These are phyloP conservation scores for Platycheirus albimanus DNA, from an alignment of 2,888 invertebrate genomes.

Conservation along the genomic window DNA sequence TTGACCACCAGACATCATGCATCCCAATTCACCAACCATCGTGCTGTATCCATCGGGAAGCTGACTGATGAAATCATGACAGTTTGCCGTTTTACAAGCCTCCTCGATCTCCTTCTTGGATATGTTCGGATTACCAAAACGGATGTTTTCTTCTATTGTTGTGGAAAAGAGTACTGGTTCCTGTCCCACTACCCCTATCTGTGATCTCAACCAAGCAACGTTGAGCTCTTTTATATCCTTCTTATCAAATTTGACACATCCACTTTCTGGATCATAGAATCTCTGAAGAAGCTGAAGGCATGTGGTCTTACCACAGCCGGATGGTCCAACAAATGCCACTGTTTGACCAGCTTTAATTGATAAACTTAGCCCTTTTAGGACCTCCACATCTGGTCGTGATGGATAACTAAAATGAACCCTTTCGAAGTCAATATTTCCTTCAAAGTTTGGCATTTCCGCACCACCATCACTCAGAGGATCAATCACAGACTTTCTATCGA, in stretches of 20 bases:
- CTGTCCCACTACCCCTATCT: slow-evolving; percentile 94
- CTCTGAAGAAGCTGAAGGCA: slow-evolving; percentile 90
- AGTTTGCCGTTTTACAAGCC: slow-evolving; percentile 89
- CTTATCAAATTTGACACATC: slow-evolving; percentile 85
- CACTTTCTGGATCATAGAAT: slow-evolving; percentile 87
- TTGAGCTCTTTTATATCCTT: slow-evolving; percentile 87
- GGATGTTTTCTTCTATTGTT: slow-evolving; percentile 87
- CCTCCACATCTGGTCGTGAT: slow-evolving; percentile 87
- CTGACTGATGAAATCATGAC: slow-evolving; percentile 89
- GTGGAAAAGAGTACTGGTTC: slow-evolving; percentile 94
- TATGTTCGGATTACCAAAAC: slow-evolving; percentile 90
- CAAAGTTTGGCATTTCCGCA: slow-evolving; percentile 83
- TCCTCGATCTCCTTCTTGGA: slow-evolving; percentile 86
- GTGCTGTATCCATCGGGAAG: slow-evolving; percentile 91
- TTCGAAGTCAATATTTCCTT: slow-evolving; percentile 87
- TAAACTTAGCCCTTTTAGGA: slow-evolving; percentile 87
- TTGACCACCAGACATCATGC: slow-evolving; percentile 92
- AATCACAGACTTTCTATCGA: slow-evolving; percentile 88
- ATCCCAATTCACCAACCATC: slow-evolving; percentile 90
- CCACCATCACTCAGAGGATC: slow-evolving; percentile 88
- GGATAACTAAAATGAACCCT: slow-evolving; percentile 91
- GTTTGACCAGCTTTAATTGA: slow-evolving; percentile 87
- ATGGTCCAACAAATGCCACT: slow-evolving; percentile 89
- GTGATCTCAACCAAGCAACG: slow-evolving; percentile 88
- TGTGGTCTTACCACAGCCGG: slow-evolving; percentile 93